Evolutionary conservation across 2,113 vertebrate species (phyloP).

Genomic region (Cyphomyrus discorhynchus): DNA sequence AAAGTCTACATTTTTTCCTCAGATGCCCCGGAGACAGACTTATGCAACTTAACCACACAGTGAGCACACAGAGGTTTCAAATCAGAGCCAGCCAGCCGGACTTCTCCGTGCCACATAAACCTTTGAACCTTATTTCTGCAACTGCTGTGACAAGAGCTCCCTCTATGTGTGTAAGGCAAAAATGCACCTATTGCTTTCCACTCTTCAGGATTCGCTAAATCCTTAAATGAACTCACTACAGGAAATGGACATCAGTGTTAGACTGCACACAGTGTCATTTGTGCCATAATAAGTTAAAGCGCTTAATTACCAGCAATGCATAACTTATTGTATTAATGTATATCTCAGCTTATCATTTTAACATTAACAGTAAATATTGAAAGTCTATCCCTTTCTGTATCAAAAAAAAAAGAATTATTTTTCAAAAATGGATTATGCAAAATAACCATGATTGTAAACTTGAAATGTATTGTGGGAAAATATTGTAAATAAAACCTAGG

Average conservation of each 20-base stretch:
- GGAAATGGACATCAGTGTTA: background rate
- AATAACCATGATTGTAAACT: background rate
- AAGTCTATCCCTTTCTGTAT: background rate
- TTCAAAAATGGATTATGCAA: background rate
- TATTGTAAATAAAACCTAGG: background rate
- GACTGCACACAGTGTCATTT: background rate
- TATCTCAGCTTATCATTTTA: background rate
- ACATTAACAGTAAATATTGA: background rate
- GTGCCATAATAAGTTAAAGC: background rate
- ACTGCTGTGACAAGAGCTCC: conserved; percentile 27
- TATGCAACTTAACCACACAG: conserved; percentile 23
- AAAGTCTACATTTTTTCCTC: conserved; percentile 12
- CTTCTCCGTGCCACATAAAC: background rate
- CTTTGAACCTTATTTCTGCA: background rate
- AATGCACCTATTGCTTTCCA: background rate
- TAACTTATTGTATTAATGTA: background rate
- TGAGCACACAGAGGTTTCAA: conserved; percentile 6
- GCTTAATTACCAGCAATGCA: background rate
- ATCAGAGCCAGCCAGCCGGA: conserved; percentile 13
- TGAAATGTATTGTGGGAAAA: background rate
- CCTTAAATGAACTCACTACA: background rate
- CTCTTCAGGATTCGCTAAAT: background rate
- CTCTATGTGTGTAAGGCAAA: conserved; percentile 17
- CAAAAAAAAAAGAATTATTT: background rate
- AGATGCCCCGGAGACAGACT: conserved; percentile 15